phyloP scores from a whole-genome alignment of 1,140 invertebrate genomes.

The Atopsyche davidsoni region DNA sequence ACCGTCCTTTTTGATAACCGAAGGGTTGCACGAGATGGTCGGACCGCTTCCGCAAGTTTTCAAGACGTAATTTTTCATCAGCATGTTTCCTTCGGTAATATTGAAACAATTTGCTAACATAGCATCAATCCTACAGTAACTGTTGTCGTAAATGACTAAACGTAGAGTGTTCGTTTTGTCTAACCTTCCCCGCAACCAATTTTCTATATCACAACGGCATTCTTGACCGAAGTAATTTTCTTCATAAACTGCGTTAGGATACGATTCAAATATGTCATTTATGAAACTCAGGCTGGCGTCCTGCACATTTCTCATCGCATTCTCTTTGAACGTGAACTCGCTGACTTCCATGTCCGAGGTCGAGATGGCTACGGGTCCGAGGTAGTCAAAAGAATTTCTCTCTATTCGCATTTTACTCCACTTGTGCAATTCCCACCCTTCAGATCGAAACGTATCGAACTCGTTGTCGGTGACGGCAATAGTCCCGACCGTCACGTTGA shows the following conservation, averaged over 20 bases:
- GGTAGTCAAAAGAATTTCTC: constrained; percentile 54
- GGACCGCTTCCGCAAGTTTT: constrained; percentile 50
- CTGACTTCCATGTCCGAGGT: constrained; percentile 26
- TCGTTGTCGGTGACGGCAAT: constrained; percentile 56
- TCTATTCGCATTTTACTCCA: constrained; percentile 60
- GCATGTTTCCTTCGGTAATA: constrained; percentile 54
- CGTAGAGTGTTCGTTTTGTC: constrained; percentile 36
- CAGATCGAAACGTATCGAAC: constrained; percentile 50
- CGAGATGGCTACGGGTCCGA: constrained; percentile 51
- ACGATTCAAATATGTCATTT: constrained; percentile 44
- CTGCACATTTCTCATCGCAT: constrained; percentile 51
- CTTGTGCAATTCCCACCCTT: constrained; percentile 53
- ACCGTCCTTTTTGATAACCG: constrained; percentile 37
- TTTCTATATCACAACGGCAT: constrained; percentile 56
- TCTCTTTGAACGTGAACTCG: constrained; percentile 50
- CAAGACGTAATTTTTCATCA: constrained; percentile 56
- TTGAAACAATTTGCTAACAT: constrained; percentile 57
- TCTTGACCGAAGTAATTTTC: constrained; percentile 57
- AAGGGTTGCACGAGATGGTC: constrained; percentile 45
- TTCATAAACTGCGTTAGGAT: constrained; percentile 47
- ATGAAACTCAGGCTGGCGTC: constrained; percentile 52
- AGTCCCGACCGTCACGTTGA: constrained; percentile 55
- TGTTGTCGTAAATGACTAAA: constrained; percentile 49
- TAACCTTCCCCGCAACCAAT: constrained; percentile 50
- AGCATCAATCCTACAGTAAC: constrained; percentile 53